Conservation (phyloP, 2,888 invertebrate species). For the Eristalinus sepulchralis region DNA sequence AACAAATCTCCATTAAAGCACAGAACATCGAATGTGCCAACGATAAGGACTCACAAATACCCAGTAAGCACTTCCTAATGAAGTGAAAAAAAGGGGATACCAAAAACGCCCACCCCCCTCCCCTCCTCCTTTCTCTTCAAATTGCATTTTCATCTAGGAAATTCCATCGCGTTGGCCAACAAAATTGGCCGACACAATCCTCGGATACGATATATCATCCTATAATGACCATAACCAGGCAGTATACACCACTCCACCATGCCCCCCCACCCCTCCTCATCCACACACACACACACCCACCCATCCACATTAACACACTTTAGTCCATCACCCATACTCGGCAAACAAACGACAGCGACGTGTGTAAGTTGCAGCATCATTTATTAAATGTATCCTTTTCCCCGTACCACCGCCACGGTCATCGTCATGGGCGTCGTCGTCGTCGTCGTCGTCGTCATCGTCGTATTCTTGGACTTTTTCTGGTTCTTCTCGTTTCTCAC, state of each 20-base stretch:
- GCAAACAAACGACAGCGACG: constrained; percentile 45
- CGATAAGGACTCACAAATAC: background rate
- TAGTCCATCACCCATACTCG: constrained; percentile 48
- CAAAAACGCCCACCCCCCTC: background rate
- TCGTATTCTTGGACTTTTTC: background rate
- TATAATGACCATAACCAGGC: constrained; percentile 52
- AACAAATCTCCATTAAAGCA: background rate
- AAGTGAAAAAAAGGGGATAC: background rate
- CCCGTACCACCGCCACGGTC: background rate
- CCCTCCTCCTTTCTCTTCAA: background rate
- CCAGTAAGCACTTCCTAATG: background rate
- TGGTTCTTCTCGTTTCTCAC: background rate
- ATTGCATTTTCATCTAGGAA: constrained; percentile 44
- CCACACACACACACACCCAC: background rate
- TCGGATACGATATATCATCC: constrained; percentile 50
- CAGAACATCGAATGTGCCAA: background rate
- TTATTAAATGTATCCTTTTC: constrained; percentile 58
- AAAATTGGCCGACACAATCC: constrained; percentile 38
- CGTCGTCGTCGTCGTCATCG: constrained; percentile 2
- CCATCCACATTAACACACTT: background rate
- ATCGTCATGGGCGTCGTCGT: background rate
- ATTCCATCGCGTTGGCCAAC: constrained; percentile 36
- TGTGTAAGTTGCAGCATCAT: constrained; percentile 62
- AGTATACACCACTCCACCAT: constrained; percentile 5
- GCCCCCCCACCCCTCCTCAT: background rate